These are phyloP conservation scores for Amblyornis subalaris DNA, from an alignment of 2,113 vertebrate species.

Conservation along the genomic window DNA sequence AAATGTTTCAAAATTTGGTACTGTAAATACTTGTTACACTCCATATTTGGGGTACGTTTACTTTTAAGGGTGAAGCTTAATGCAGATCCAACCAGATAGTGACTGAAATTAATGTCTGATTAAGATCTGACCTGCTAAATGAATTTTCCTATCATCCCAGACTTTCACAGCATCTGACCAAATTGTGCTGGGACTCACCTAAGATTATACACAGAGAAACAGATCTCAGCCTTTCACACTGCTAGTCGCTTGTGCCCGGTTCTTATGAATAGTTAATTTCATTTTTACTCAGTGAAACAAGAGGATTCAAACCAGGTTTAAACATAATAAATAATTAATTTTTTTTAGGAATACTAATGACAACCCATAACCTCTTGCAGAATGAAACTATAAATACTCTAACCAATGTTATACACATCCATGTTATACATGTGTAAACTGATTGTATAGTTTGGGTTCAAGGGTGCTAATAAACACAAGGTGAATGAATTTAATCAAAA, in stretches of 20 bases:
- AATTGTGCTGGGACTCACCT: background rate
- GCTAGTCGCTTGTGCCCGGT: background rate
- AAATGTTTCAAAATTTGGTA: background rate
- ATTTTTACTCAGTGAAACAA: background rate
- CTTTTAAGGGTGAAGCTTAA: background rate
- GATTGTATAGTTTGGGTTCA: background rate
- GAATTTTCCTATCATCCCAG: background rate
- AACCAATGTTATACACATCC: background rate
- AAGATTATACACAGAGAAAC: background rate
- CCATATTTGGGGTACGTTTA: background rate
- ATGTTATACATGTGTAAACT: background rate
- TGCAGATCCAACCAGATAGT: background rate
- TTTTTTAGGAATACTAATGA: background rate
- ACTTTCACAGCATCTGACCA: background rate
- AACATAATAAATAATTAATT: background rate
- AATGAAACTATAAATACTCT: background rate
- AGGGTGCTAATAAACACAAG: background rate
- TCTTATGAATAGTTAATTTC: background rate
- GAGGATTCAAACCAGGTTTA: background rate
- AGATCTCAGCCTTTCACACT: background rate
- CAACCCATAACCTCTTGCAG: background rate
- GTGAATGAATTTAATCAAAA: background rate
- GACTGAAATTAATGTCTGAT: background rate
- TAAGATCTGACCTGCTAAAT: background rate
- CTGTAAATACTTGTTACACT: background rate